These are phyloP conservation scores for Ellobium chinense DNA, from an alignment of 2,888 invertebrate genomes.

Conservation along the genomic window DNA sequence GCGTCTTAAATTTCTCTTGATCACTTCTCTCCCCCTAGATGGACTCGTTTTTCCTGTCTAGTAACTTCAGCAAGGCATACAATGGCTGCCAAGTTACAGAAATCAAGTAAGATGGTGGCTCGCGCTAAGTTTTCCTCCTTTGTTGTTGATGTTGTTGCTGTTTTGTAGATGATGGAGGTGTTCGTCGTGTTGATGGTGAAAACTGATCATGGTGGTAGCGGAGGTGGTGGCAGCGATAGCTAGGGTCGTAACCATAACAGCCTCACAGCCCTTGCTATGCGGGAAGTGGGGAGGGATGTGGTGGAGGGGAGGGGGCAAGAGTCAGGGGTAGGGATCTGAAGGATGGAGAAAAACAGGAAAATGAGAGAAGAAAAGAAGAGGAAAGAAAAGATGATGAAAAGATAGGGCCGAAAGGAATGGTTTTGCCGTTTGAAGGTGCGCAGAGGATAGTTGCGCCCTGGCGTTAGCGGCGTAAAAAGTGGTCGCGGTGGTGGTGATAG, in stretches of 20 bases:
- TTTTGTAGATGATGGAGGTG: background rate
- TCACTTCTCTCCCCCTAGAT: background rate
- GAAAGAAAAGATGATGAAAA: too few species aligned
- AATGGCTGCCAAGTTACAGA: background rate
- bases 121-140: too few species aligned
- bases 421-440: too few species aligned
- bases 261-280: too few species aligned
- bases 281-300: background rate
- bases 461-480: too few species aligned
- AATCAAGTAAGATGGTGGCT: too few species aligned
- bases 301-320: background rate
- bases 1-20: background rate
- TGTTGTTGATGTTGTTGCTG: background rate
- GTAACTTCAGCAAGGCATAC: constrained; percentile 4
- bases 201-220: constrained; percentile 38
- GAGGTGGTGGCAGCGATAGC: constrained; percentile 14
- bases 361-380: too few species aligned
- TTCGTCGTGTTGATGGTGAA: constrained; percentile 50
- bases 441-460: too few species aligned
- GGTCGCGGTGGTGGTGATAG: too few species aligned
- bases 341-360: too few species aligned
- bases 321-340: too few species aligned
- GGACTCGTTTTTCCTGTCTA: background rate
- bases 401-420: too few species aligned
- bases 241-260: background rate